Evolutionary conservation across 2,888 invertebrate species (phyloP), one percentile per base, ranked within the genome.

Genomic region (Carterocephalus palaemon): DNA sequence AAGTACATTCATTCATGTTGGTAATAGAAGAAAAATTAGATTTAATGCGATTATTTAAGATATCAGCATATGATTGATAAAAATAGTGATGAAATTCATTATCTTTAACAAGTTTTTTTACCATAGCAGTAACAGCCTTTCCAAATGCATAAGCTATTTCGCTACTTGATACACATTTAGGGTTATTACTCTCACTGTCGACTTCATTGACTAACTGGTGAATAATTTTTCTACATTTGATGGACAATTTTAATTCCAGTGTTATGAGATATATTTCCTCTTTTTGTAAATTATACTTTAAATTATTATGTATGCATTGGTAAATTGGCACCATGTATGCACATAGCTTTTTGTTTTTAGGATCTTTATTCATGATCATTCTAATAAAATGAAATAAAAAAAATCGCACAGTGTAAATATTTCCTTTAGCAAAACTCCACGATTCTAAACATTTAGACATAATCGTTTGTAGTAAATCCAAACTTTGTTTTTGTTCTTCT

Each of bases 401-500:
- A 16, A 9, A 15, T 7, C 32, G 10, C 9, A 10, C 3, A 7
- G 10, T 32, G 4, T 32, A 32, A 5, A 7, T 32, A n/a, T n/a
- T n/a, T n/a, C n/a, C n/a, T n/a, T n/a, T n/a, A n/a, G n/a, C n/a
- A n/a, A n/a, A n/a, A n/a, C n/a, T 7, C 15, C 28, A 15, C 2
- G 26, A 26, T 26, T 12, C 4, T n/a, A 28, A n/a, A 2, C 3
- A n/a, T 28, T 28, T 10, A 7, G 5, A 12, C 38, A 43, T 42
- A 22, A 46, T 38, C 15, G 3, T 19, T 41, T 16, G 36, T 17
- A 46, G 39, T 34, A 32, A 12, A 8, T 15, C 32, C 10, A 8
- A 29, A 19, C 16, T 49, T 12, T 8, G 26, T 26, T 26, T 23
- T 8, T 36, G 38, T 24, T 46, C 40, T 41, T 4, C 23, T 33